These are phyloP conservation scores for Ophioninae sp. DNA, from an alignment of 2,888 invertebrate species.

Conservation along the genomic window DNA sequence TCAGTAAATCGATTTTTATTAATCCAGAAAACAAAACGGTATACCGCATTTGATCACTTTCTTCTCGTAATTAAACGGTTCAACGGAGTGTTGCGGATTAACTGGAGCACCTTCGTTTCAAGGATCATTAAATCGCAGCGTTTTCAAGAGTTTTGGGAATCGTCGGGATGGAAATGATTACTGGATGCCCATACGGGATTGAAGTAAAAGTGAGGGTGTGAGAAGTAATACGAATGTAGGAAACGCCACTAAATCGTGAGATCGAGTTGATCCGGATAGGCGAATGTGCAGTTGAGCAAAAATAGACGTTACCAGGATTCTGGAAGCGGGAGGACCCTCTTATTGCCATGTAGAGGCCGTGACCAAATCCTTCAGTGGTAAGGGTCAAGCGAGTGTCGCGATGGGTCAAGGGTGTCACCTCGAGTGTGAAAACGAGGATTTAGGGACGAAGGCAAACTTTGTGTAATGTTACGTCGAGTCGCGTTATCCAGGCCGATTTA, in stretches of 20 bases:
- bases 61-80: not conserved
- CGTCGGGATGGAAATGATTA: slow-evolving; percentile 55
- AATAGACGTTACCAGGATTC: slow-evolving; percentile 12
- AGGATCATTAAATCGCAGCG: slow-evolving; percentile 30
- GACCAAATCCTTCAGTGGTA: slow-evolving; percentile 63
- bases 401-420: slow-evolving; percentile 75
- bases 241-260: slow-evolving; percentile 45
- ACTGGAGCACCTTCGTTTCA: slow-evolving; percentile 26
- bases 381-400: slow-evolving; percentile 68
- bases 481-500: slow-evolving; percentile 28
- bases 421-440: slow-evolving; percentile 79
- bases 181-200: slow-evolving; percentile 18
- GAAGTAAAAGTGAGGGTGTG: slow-evolving; percentile 41
- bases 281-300: not conserved
- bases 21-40: too few relatives aligned
- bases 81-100: not conserved
- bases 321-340: slow-evolving; percentile 31
- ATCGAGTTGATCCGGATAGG: slow-evolving; percentile 36
- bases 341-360: slow-evolving; percentile 18
- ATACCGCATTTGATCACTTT: too few relatives aligned
- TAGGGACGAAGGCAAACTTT: slow-evolving; percentile 43
- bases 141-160: slow-evolving; percentile 26
- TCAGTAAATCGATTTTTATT: too few relatives aligned
- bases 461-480: not conserved
- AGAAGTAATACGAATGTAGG: slow-evolving; percentile 5